Conservation (phyloP, 2,888 invertebrate species). For the Agrotis segetum region DNA sequence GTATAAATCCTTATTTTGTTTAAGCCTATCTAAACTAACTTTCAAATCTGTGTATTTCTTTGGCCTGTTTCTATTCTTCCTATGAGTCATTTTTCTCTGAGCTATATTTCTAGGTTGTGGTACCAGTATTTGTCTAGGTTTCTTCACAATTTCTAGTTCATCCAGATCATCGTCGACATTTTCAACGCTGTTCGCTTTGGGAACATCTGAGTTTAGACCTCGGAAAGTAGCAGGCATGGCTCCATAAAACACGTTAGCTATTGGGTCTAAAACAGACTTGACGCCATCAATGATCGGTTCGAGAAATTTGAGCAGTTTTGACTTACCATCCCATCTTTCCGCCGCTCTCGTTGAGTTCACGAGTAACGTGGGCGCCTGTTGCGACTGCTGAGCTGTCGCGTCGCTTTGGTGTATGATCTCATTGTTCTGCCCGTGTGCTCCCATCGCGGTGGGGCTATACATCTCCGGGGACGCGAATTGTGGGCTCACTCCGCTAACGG, state of each 20-base stretch:
- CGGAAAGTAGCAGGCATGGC: slow-evolving; percentile 86
- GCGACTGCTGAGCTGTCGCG: slow-evolving; percentile 89
- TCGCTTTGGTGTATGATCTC: slow-evolving; percentile 87
- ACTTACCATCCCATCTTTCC: slow-evolving; percentile 90
- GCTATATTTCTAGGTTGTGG: slow-evolving; percentile 87
- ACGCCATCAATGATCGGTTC: slow-evolving; percentile 85
- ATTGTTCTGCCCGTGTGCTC: slow-evolving; percentile 81
- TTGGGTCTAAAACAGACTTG: slow-evolving; percentile 82
- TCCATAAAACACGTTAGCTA: slow-evolving; percentile 84
- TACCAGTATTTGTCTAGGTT: slow-evolving; percentile 82
- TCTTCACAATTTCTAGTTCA: slow-evolving; percentile 74
- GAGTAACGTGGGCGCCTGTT: slow-evolving; percentile 85
- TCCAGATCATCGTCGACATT: slow-evolving; percentile 69
- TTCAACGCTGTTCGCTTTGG: slow-evolving; percentile 79
- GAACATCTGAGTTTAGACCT: slow-evolving; percentile 83
- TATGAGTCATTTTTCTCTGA: slow-evolving; percentile 83
- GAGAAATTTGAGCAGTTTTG: slow-evolving; percentile 85
- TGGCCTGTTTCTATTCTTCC: slow-evolving; percentile 79
- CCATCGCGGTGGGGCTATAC: slow-evolving; percentile 86
- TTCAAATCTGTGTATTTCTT: slow-evolving; percentile 86
- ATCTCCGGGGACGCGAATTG: slow-evolving; percentile 88
- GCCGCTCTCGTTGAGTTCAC: slow-evolving; percentile 86
- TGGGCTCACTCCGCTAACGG: slow-evolving; percentile 88
- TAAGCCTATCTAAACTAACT: slow-evolving; percentile 83
- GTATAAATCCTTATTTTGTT: slow-evolving; percentile 85